Percentiles rank a stretch among this genome's conserved stretches.
phyloP scores from a whole-genome alignment of 2,797 vertebrate species.

The Malacoctenus gilli region DNA sequence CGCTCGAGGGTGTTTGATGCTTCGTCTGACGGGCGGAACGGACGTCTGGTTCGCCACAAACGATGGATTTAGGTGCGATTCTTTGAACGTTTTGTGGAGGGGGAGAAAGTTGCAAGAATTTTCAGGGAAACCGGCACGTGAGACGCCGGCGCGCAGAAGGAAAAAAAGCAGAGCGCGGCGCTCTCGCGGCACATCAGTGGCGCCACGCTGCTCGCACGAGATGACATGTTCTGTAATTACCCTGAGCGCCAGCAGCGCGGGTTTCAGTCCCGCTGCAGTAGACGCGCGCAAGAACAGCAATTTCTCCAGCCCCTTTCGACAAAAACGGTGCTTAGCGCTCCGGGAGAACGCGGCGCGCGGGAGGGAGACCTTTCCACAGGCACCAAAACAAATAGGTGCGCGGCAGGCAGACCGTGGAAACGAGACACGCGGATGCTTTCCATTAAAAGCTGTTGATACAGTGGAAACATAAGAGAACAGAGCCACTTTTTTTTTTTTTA shows the following conservation, averaged over 20 bases:
- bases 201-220: not conserved
- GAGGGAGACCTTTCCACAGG: too few relatives aligned
- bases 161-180: too few relatives aligned
- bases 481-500: conserved; percentile 22
- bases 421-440: too few relatives aligned
- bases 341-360: too few relatives aligned
- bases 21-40: conserved; percentile 40
- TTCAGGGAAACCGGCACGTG: too few relatives aligned
- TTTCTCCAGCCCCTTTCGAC: not conserved
- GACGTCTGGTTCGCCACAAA: too few relatives aligned
- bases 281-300: not conserved
- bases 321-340: not conserved
- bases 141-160: too few relatives aligned
- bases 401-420: too few relatives aligned
- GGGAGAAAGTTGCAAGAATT: too few relatives aligned
- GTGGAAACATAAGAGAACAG: conserved; percentile 13
- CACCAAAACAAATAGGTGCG: too few relatives aligned
- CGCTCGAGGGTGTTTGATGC: conserved; percentile 51
- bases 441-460: conserved; percentile 6
- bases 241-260: not conserved
- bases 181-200: not conserved
- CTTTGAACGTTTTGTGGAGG: too few relatives aligned
- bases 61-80: too few relatives aligned
- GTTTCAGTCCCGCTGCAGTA: not conserved
- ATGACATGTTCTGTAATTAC: not conserved